These are phyloP conservation scores for Mallateleia sp. DNA, from an alignment of 2,888 invertebrate genomes.

Conservation along the genomic window DNA sequence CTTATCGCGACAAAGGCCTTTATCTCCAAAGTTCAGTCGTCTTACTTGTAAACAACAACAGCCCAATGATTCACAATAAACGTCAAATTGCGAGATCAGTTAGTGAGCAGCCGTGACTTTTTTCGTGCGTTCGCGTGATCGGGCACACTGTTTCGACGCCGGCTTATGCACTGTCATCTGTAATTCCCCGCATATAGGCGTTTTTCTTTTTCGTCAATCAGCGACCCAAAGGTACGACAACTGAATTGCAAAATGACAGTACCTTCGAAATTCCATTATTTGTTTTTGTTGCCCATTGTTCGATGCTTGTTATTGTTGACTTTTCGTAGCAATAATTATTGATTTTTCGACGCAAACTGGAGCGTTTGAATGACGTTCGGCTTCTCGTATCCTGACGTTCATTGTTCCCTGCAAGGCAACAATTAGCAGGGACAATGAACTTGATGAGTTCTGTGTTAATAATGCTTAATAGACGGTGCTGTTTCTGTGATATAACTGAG, in stretches of 20 bases:
- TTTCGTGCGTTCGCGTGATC: neutral
- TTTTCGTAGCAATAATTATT: neutral
- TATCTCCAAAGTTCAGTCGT: neutral
- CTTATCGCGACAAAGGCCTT: neutral
- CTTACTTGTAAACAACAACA: neutral
- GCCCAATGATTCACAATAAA: conserved; percentile 35
- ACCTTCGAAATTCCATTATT: neutral
- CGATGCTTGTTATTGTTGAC: neutral
- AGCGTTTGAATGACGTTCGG: neutral
- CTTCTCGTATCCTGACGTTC: neutral
- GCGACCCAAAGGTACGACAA: conserved; percentile 8
- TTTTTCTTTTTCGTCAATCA: neutral
- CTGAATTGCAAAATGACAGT: neutral
- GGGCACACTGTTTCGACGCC: neutral
- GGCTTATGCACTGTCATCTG: neutral
- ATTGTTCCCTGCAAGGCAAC: conserved; percentile 9
- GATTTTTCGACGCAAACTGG: neutral
- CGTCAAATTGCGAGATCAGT: conserved; percentile 21
- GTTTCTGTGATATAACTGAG: conserved; percentile 8
- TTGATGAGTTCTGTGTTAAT: conserved; percentile 25
- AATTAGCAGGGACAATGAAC: conserved; percentile 50
- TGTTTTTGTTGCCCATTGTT: neutral
- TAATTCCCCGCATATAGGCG: neutral
- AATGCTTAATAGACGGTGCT: neutral
- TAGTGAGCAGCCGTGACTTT: neutral